Conservation (phyloP, 2,888 invertebrate genomes). For the Tipula unca region DNA sequence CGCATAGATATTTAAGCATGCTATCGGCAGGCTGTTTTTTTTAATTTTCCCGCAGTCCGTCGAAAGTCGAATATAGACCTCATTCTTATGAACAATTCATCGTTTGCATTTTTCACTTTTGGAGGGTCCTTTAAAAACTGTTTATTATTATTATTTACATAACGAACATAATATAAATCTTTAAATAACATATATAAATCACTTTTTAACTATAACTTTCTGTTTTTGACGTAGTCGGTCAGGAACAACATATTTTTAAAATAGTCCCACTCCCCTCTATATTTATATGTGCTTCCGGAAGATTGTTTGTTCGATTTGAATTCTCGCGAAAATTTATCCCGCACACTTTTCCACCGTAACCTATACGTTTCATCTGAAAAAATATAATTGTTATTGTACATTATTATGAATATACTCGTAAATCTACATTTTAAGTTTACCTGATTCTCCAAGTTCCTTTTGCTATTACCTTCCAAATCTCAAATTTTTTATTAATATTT, state of each 20-base stretch:
- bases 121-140: too few species aligned
- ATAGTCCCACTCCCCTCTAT: background rate
- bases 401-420: background rate
- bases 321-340: background rate
- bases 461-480: background rate
- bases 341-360: background rate
- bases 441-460: background rate
- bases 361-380: too few species aligned
- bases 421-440: background rate
- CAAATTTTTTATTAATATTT: background rate
- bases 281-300: background rate
- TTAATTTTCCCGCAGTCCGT: background rate
- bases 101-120: too few species aligned
- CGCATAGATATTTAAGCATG: background rate
- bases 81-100: too few species aligned
- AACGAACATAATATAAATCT: too few species aligned
- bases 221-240: background rate
- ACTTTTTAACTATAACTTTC: background rate
- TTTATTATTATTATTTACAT: too few species aligned
- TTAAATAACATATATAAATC: too few species aligned
- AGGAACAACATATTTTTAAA: background rate
- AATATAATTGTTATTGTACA: background rate
- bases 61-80: too few species aligned
- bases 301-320: background rate
- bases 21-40: background rate